Conservation (phyloP, 2,113 vertebrate genomes). For the Ivindomyrus marchei region DNA sequence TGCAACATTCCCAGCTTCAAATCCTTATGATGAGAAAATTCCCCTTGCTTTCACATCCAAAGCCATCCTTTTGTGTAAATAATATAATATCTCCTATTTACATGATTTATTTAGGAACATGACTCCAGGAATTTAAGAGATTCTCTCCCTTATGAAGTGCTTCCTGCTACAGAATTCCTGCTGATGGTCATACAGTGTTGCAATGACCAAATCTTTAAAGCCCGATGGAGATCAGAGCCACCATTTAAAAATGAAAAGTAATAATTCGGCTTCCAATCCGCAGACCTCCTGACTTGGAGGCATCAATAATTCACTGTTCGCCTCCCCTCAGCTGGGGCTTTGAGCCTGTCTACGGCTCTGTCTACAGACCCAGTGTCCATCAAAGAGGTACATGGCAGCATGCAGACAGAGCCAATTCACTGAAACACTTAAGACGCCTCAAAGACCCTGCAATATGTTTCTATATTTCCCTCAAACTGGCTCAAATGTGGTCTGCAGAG, state of each 20-base stretch:
- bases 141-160: neutral
- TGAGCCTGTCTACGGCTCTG: neutral
- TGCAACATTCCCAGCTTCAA: neutral
- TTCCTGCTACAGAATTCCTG: neutral
- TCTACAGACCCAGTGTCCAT: neutral
- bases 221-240: neutral
- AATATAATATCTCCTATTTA: neutral
- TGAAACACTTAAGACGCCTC: neutral
- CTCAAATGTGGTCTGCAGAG: neutral
- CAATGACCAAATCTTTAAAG: constrained; percentile 1
- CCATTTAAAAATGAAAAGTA: neutral
- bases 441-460: neutral
- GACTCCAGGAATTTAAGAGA: neutral
- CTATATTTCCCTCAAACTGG: neutral
- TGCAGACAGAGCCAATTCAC: neutral
- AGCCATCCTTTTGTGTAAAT: neutral
- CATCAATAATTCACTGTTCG: constrained; percentile 18
- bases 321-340: neutral
- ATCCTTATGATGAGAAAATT: neutral
- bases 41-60: neutral
- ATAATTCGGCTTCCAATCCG: neutral
- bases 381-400: neutral
- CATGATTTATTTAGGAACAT: neutral
- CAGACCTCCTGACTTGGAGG: neutral
- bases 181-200: neutral